Conservation (phyloP, 2,888 invertebrate species). For the Mayetiola destructor region DNA sequence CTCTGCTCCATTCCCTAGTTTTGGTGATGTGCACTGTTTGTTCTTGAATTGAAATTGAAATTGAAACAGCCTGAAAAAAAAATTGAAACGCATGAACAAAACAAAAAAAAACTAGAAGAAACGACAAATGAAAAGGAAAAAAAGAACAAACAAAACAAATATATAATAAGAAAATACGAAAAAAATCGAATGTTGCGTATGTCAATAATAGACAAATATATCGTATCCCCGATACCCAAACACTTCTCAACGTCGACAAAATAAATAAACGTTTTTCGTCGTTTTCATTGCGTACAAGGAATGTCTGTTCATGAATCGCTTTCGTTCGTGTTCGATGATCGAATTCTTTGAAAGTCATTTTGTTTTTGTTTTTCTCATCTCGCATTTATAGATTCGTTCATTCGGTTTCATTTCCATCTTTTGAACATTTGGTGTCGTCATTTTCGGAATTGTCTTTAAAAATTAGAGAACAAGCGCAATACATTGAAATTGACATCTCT, state of each 20-base stretch:
- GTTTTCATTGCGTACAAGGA: background rate
- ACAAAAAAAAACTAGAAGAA: too few species aligned
- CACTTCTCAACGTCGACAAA: background rate
- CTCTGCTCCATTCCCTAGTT: too few species aligned
- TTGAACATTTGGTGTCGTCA: too few species aligned
- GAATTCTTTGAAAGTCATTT: too few species aligned
- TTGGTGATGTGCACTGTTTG: background rate
- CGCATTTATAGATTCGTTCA: too few species aligned
- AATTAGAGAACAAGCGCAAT: slow-evolving; percentile 2
- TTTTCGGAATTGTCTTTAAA: background rate
- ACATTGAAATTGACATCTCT: slow-evolving; percentile 6
- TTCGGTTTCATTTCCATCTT: too few species aligned
- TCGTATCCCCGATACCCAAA: background rate
- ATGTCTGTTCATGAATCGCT: too few species aligned
- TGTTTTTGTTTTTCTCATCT: too few species aligned
- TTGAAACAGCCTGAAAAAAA: background rate
- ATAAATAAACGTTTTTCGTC: background rate
- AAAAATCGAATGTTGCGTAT: background rate
- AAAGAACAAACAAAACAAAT: background rate
- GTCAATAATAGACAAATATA: slow-evolving; percentile 12
- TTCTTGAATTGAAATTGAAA: slow-evolving; percentile 7
- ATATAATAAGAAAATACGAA: too few species aligned
- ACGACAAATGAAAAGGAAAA: background rate
- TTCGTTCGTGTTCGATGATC: too few species aligned
- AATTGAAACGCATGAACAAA: background rate